Evolutionary conservation across 2,888 invertebrate species (phyloP).

Genomic region (Digitonthophagus gazella): DNA sequence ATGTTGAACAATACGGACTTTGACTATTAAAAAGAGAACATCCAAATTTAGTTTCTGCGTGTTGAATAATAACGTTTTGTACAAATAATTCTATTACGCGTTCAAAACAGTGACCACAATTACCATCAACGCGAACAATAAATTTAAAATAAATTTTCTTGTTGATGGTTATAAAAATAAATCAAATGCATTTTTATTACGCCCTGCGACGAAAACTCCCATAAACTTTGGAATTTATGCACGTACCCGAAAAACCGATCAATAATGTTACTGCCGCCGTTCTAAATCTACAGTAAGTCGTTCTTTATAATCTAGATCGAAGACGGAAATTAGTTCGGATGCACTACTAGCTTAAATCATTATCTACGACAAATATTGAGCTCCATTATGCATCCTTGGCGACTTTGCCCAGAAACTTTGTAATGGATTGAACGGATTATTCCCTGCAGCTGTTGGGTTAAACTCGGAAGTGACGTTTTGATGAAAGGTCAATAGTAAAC

Average conservation of each 20-base stretch:
- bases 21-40: too few species aligned
- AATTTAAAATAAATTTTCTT: too few species aligned
- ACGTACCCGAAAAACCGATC: not conserved
- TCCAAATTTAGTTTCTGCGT: too few species aligned
- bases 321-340: not conserved
- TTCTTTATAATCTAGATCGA: not conserved
- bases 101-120: too few species aligned
- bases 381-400: not conserved
- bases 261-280: not conserved
- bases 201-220: too few species aligned
- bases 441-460: not conserved
- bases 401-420: not conserved
- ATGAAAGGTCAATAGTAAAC: not conserved
- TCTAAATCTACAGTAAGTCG: not conserved
- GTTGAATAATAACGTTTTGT: too few species aligned
- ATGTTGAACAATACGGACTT: too few species aligned
- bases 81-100: too few species aligned
- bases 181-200: too few species aligned
- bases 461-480: not conserved
- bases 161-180: too few species aligned
- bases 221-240: not conserved
- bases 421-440: not conserved
- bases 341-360: not conserved
- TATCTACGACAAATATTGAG: not conserved
- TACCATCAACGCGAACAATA: too few species aligned